A percentile compares a stretch with the other conserved stretches of the same genome.
phyloP scores from a whole-genome alignment of 2,888 invertebrate genomes.

The Zelleria hepariella region DNA sequence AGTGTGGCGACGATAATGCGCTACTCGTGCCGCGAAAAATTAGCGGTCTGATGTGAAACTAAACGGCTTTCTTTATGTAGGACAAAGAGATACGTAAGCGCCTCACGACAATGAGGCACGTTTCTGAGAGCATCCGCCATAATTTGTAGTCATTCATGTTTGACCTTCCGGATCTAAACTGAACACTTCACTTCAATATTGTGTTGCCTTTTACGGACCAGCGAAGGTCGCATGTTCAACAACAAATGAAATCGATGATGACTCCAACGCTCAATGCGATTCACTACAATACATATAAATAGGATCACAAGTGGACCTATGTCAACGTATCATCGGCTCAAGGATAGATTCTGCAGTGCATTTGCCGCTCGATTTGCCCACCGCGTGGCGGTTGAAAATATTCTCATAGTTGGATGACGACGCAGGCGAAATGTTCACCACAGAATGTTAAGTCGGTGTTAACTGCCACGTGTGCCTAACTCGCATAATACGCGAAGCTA shows the following conservation, averaged over 20 bases:
- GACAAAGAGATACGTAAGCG: background rate
- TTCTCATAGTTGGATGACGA: background rate
- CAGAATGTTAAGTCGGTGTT: too few species aligned
- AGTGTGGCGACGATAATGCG: background rate
- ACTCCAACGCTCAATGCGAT: background rate
- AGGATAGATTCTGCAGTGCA: background rate
- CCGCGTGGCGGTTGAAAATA: background rate
- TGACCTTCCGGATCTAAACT: background rate
- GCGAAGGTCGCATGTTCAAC: background rate
- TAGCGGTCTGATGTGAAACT: conserved; percentile 18
- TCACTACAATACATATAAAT: background rate
- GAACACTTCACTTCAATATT: background rate
- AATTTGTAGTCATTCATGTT: background rate
- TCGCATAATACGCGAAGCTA: too few species aligned
- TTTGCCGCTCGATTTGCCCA: background rate
- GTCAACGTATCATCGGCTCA: background rate
- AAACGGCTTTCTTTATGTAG: background rate
- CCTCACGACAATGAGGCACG: background rate
- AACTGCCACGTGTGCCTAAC: too few species aligned
- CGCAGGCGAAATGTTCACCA: background rate
- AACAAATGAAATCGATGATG: too few species aligned
- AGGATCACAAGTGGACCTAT: background rate
- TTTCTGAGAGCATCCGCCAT: background rate
- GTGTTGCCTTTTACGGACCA: background rate
- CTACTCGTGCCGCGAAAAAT: conserved; percentile 24